A percentile compares a stretch with the other conserved stretches of the same genome.
Evolutionary conservation across 2,797 vertebrate genomes (phyloP).

Genomic region (Stomatorhinus walkeri): DNA sequence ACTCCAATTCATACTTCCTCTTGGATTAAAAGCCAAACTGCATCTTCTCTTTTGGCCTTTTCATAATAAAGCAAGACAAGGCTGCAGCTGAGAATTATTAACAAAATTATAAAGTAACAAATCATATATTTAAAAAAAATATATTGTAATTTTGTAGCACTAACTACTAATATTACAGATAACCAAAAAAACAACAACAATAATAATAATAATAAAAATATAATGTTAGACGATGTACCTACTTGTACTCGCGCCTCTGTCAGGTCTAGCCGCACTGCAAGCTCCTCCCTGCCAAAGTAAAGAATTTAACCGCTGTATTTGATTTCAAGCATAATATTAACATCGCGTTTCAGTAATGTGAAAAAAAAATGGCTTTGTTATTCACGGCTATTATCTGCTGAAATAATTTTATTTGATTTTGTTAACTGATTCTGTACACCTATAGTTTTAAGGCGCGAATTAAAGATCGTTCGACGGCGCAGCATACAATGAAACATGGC

Average conservation of each 20-base stretch:
- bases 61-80: background rate
- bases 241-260: slow-evolving; percentile 1
- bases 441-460: background rate
- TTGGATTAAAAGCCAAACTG: background rate
- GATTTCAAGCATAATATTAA: background rate
- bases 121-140: background rate
- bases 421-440: background rate
- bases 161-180: background rate
- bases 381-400: background rate
- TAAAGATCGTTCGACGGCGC: background rate
- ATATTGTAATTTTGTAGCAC: background rate
- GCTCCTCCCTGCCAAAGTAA: background rate
- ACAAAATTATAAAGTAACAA: background rate
- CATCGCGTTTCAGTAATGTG: background rate
- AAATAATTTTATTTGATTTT: background rate
- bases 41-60: background rate
- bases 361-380: background rate
- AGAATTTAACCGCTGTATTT: background rate
- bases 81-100: background rate
- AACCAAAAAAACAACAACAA: background rate
- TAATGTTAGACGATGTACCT: background rate
- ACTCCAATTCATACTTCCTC: background rate
- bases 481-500: background rate
- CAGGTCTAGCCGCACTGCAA: background rate
- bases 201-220: background rate